A percentile compares a stretch with the other conserved stretches of the same genome.
Conservation (phyloP, 2,113 vertebrate species). For the Quiscalus mexicanus region DNA sequence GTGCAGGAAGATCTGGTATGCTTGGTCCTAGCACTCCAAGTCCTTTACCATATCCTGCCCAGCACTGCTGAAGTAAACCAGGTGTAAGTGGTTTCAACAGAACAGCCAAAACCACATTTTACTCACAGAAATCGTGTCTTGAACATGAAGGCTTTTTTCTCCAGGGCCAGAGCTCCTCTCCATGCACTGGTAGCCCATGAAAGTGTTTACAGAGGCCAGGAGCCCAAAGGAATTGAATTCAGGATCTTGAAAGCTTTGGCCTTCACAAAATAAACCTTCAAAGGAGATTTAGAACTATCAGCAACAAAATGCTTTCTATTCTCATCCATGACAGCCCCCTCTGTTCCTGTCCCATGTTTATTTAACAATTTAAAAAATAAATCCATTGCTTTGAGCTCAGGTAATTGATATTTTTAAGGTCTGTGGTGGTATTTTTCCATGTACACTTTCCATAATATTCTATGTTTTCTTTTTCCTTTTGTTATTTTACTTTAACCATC, state of each 20-base stretch:
- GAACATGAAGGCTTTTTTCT: constrained; percentile 67
- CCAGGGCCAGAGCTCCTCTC: constrained; percentile 48
- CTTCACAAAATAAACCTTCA: constrained; percentile 66
- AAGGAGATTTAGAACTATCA: constrained; percentile 48
- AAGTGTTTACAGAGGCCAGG: constrained; percentile 74
- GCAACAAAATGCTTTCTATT: constrained; percentile 58
- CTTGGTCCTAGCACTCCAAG: constrained; percentile 54
- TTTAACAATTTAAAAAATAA: constrained; percentile 48
- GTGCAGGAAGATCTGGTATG: constrained; percentile 72
- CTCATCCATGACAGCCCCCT: constrained; percentile 13
- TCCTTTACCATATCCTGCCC: constrained; percentile 73
- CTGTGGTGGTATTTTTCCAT: neutral
- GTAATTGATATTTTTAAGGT: constrained; percentile 35
- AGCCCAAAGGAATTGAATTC: constrained; percentile 72
- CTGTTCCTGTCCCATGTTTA: constrained; percentile 19
- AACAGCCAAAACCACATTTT: constrained; percentile 80
- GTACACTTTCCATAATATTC: constrained; percentile 20
- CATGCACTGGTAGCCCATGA: constrained; percentile 42
- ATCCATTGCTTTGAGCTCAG: constrained; percentile 35
- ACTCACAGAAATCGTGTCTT: constrained; percentile 69
- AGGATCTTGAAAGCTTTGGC: constrained; percentile 48
- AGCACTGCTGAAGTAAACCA: constrained; percentile 71
- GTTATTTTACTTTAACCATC: constrained; percentile 18
- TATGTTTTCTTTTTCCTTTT: constrained; percentile 31
- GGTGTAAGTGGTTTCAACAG: constrained; percentile 78